These are phyloP conservation scores for Brachirus orientalis DNA, from an alignment of 2,113 vertebrate genomes.

Conservation along the genomic window DNA sequence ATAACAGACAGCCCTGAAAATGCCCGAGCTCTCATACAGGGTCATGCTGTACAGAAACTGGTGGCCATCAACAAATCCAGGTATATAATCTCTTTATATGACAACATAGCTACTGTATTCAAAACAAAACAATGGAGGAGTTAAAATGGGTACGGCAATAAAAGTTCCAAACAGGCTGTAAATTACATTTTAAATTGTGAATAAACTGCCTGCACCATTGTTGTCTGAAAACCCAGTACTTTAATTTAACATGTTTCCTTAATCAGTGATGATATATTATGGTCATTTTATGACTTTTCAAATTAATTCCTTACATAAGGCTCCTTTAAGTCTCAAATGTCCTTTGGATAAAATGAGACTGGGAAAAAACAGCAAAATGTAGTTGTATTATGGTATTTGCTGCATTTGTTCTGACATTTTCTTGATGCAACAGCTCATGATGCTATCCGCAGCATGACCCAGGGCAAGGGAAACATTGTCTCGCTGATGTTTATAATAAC, in stretches of 20 bases:
- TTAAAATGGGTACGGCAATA: too few relatives aligned
- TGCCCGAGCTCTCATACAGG: slow-evolving; percentile 91
- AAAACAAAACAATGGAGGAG: too few relatives aligned
- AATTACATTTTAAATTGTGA: too few relatives aligned
- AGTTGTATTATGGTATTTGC: neutral
- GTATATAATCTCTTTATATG: slow-evolving; percentile 65
- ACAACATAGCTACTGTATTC: neutral
- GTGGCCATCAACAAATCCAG: slow-evolving; percentile 92
- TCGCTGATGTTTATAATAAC: slow-evolving; percentile 25
- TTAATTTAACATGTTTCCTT: too few relatives aligned
- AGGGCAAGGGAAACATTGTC: slow-evolving; percentile 26
- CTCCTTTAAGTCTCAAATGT: neutral
- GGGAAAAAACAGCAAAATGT: neutral
- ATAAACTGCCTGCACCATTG: too few relatives aligned
- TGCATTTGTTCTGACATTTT: slow-evolving; percentile 3
- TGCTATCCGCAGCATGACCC: slow-evolving; percentile 22
- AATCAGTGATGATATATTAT: too few relatives aligned
- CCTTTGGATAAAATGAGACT: neutral
- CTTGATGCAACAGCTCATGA: slow-evolving; percentile 5
- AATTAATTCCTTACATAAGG: too few relatives aligned
- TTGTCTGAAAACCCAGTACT: too few relatives aligned
- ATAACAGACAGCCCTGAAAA: slow-evolving; percentile 95
- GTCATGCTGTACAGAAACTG: slow-evolving; percentile 92
- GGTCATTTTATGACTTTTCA: too few relatives aligned
- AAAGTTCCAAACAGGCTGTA: too few relatives aligned